A percentile compares a stretch with the other conserved stretches of the same genome.
These are phyloP conservation scores for Silurus meridionalis DNA, from an alignment of 2,113 vertebrate species.

Conservation along the genomic window DNA sequence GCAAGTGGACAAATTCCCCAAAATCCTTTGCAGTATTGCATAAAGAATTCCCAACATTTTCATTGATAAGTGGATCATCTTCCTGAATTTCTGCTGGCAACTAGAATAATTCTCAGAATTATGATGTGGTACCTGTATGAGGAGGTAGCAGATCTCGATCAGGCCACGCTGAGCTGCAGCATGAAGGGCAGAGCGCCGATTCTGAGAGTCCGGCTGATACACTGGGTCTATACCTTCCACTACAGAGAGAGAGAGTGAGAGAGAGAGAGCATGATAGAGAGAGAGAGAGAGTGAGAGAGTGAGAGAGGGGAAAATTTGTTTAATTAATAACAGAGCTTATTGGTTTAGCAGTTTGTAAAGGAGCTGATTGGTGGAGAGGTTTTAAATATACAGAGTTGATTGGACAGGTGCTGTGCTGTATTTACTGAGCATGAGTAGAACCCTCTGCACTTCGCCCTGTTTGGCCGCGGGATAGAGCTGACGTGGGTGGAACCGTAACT, in stretches of 20 bases:
- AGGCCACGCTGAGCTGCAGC: constrained; percentile 85
- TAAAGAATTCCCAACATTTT: too few relatives aligned
- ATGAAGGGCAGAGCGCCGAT: constrained; percentile 83
- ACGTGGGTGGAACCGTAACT: constrained; percentile 87
- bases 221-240: constrained; percentile 89
- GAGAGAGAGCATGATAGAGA: neutral
- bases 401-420: constrained; percentile 37
- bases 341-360: neutral
- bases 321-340: neutral
- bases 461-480: constrained; percentile 87
- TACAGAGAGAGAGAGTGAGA: constrained; percentile 51
- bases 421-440: constrained; percentile 90
- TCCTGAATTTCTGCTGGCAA: too few relatives aligned
- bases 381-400: neutral
- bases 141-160: constrained; percentile 85
- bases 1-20: neutral
- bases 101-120: neutral
- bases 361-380: neutral
- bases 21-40: neutral
- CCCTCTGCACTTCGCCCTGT: constrained; percentile 86
- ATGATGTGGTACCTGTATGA: constrained; percentile 77
- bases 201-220: constrained; percentile 86
- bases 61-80: too few relatives aligned
- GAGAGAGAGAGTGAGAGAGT: neutral
- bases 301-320: neutral